A percentile compares a stretch with the other conserved stretches of the same genome.
These are phyloP conservation scores for Cerastis rubricosa DNA, from an alignment of 2,888 invertebrate genomes.

Conservation along the genomic window DNA sequence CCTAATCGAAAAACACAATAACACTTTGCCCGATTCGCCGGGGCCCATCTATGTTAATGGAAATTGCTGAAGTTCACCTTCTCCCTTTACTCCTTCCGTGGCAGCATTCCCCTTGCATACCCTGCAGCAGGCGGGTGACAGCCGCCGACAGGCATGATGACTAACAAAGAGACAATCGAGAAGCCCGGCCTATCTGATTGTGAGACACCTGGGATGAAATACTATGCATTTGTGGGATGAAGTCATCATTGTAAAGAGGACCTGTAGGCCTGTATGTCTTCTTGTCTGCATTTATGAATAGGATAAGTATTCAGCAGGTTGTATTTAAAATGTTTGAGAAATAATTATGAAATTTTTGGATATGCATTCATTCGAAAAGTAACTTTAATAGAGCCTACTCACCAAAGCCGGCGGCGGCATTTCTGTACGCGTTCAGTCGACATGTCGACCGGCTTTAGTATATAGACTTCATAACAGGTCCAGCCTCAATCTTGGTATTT, in stretches of 20 bases:
- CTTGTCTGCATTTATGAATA: background rate
- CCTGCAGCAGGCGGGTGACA: slow-evolving; percentile 56
- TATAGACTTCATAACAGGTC: background rate
- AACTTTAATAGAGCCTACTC: background rate
- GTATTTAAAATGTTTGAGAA: background rate
- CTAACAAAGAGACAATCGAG: slow-evolving; percentile 66
- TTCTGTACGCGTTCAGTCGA: background rate
- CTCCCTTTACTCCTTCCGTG: background rate
- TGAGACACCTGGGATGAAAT: slow-evolving; percentile 58
- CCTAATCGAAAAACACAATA: too few species aligned
- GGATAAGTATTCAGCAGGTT: background rate
- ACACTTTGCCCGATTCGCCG: too few species aligned
- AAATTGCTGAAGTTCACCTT: slow-evolving; percentile 15
- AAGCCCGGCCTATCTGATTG: slow-evolving; percentile 54
- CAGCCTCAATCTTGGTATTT: background rate
- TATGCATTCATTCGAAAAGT: background rate
- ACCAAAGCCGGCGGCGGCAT: background rate
- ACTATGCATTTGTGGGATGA: slow-evolving; percentile 45
- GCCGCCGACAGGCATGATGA: slow-evolving; percentile 59
- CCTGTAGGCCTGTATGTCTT: background rate
- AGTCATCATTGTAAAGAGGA: slow-evolving; percentile 41
- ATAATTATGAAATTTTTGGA: background rate
- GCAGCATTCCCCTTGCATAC: slow-evolving; percentile 46
- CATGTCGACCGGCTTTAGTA: background rate
- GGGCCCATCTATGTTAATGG: background rate